A percentile compares a stretch with the other conserved stretches of the same genome.
Conservation (phyloP, 2,888 invertebrate species). For the Tetragonula carbonaria region DNA sequence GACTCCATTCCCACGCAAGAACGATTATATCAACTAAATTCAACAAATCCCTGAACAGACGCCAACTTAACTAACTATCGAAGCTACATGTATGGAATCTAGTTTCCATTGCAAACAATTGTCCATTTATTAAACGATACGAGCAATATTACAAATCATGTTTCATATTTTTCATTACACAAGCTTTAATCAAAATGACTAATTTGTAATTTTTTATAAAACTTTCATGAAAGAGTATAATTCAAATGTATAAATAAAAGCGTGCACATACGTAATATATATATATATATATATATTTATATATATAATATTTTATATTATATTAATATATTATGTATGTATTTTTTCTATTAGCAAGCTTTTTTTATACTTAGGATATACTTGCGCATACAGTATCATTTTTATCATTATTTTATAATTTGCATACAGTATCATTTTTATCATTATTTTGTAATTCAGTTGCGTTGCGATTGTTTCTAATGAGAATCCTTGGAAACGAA, state of each 20-base stretch:
- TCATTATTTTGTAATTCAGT: constrained; percentile 3
- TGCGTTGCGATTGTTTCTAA: not conserved
- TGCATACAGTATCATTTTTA: too few relatives aligned
- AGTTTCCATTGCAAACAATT: not conserved
- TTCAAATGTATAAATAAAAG: too few relatives aligned
- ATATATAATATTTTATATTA: too few relatives aligned
- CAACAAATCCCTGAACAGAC: not conserved
- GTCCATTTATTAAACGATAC: constrained; percentile 9
- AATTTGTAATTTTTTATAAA: too few relatives aligned
- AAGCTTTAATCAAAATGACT: too few relatives aligned
- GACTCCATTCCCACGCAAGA: not conserved
- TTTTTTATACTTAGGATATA: not conserved
- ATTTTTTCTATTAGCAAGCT: not conserved
- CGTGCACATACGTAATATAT: too few relatives aligned
- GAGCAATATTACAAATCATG: not conserved
- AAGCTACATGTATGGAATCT: not conserved
- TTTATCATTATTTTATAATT: not conserved
- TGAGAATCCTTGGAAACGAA: not conserved
- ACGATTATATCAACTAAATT: constrained; percentile 2
- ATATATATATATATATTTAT: too few relatives aligned
- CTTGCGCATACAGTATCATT: too few relatives aligned
- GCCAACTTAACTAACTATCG: not conserved
- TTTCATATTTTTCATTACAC: not conserved
- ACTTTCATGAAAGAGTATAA: too few relatives aligned
- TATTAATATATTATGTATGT: too few relatives aligned